These are phyloP conservation scores for Terebella lapidaria DNA, from an alignment of 2,888 invertebrate genomes.

Conservation along the genomic window DNA sequence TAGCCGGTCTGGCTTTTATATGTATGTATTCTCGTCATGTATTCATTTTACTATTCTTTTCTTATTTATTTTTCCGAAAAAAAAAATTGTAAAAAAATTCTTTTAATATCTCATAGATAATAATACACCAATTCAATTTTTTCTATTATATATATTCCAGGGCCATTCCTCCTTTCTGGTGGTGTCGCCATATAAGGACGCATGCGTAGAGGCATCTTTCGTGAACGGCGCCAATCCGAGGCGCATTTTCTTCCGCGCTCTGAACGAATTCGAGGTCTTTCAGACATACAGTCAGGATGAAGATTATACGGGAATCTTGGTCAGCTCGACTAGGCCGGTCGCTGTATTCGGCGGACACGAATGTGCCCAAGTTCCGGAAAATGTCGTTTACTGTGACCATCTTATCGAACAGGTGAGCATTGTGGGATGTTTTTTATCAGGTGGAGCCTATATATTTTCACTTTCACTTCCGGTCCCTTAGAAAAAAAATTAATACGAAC, in stretches of 20 bases:
- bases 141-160: no score
- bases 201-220: constrained; percentile 1
- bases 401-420: background rate
- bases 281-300: background rate
- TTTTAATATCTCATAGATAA: no score
- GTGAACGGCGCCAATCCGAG: background rate
- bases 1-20: no score
- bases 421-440: no score
- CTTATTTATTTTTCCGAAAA: no score
- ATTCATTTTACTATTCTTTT: no score
- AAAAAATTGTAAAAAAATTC: no score
- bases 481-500: no score
- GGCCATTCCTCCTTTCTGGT: constrained; percentile 1
- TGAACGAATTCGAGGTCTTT: constrained; percentile 1
- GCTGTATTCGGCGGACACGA: constrained; percentile 2
- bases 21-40: no score
- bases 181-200: background rate
- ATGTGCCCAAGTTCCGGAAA: background rate
- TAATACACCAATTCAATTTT: no score
- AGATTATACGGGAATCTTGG: constrained; percentile 1
- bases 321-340: background rate
- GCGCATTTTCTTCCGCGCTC: constrained; percentile 1
- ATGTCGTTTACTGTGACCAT: background rate
- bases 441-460: no score
- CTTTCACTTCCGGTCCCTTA: no score